Evolutionary conservation across 2,797 vertebrate genomes (phyloP), one percentile per base, ranked within the genome.

Genomic region (Myoxocephalus aenaeus): DNA sequence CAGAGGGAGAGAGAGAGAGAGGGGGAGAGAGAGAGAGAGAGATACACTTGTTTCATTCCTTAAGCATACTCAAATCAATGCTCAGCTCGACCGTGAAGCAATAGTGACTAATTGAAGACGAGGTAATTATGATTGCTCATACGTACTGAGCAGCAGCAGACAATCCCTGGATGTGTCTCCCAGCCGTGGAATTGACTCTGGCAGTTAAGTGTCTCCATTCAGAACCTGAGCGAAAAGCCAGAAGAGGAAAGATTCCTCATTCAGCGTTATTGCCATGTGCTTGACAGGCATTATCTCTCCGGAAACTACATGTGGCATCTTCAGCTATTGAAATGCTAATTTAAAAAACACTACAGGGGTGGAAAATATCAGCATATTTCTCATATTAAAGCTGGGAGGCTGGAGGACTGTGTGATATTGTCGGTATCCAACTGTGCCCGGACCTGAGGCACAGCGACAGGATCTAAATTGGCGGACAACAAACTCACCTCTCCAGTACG

Each of bases 311-410:
- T 73, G 77, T 77, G 85, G 84, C 82, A 84, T 62, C 68, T 81
- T 70, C 76, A 27, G 80, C 89, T 82, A 92, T 88, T 92, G 87
- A 93, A 92, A 94, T 94, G 92, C 89, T 93, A 93, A 94, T 92
- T 51, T 65, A 40, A 68, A 81, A 79, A 89, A 83, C 74, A 89
- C 84, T 73, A 80, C 86, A 89, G 81, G 82, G 82, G 78, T 80
- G 74, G 86, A 34, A 90, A 88, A 90, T 87, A 91, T 91, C 87
- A 92, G 81, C 84, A 85, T 86, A 86, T 92, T 90, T 79, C 80
- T 74, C 75, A 81, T 88, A 86, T 86, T 87, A 86, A 89, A 86
- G 76, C 74, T 48, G 46, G 53, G 18, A 82, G 75, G 70, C 59
- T 77, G 75, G 44, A 67, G 29, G 68, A 73, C 59, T 66, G 53